Base-by-base conservation (phyloP, 2,797 vertebrate species). In the Typhlichthys subterraneus region DNA sequence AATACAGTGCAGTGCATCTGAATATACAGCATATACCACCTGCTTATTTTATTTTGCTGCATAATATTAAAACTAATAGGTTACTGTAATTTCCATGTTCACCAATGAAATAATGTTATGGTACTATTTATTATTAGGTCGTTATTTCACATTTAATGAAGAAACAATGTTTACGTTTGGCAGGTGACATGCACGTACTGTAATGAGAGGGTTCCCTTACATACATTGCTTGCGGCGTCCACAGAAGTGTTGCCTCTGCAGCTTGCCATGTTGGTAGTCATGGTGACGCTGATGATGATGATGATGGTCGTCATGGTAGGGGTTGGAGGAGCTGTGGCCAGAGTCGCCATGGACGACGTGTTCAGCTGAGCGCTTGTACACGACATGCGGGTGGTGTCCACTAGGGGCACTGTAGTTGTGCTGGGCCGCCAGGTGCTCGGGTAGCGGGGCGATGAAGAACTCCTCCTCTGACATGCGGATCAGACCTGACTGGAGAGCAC, bases 161-260 rank as follows among this genome's bases (percentile, higher is more conserved):
- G 23, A 23, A 0, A 23, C 23, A 23, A 23, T 29, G 23, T 29
- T 29, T 29, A 4, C 4, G 23, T 29, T 4, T 42, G 7, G 1
- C 38, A 42, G 38, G 38, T 42, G 38, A 7, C 38, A 42, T 42
- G 7, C 38, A 9, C 38, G 9, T 11, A 15, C 11, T 9, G 11
- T 15, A 7, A 47, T 31, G 4, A 84, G 63, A 88, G 94, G 90
- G 92, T 94, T 95, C 92, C 95, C 96, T 96, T 96, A 99, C 97
- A 99, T 97, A 99, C 97, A 96, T 98, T 98, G 96, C 95, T 97
- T 98, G 93, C 94, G 96, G 89, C 89, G 95, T 94, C 97, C 97
- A 92, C 97, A 99, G 93, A 97, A 99, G 84, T 99, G 96, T 76
- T 95, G 95, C 88, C 90, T 96, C 85, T 91, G 93, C 69, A 89